phyloP scores from a whole-genome alignment of 2,113 vertebrate genomes.

The Naja naja region DNA sequence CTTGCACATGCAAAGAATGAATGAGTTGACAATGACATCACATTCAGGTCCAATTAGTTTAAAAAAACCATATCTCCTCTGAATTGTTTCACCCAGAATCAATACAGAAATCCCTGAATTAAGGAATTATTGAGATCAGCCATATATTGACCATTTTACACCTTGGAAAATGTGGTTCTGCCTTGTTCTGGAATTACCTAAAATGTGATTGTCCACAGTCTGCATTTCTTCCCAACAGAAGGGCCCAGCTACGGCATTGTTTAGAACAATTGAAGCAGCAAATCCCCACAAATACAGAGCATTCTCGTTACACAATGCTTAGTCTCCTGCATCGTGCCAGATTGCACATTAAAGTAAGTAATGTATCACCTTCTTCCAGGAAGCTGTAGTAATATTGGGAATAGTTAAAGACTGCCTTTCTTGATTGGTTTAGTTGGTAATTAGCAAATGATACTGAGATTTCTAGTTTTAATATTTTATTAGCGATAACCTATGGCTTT shows the following conservation, averaged over 20 bases:
- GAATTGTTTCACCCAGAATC: not conserved
- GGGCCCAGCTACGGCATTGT: conserved; percentile 86
- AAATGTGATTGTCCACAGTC: not conserved
- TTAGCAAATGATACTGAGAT: not conserved
- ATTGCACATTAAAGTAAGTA: conserved; percentile 86
- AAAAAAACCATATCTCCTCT: not conserved
- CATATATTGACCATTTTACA: not conserved
- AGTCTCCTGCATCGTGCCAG: conserved; percentile 86
- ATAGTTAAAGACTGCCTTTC: not conserved
- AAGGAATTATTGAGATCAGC: not conserved
- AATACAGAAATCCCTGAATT: not conserved
- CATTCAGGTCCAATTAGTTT: not conserved
- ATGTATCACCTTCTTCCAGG: not conserved
- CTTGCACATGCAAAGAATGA: not conserved
- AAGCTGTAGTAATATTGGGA: not conserved
- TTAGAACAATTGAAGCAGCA: conserved; percentile 92
- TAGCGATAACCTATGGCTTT: not conserved
- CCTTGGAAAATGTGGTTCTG: not conserved
- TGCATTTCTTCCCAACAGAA: conserved; percentile 61
- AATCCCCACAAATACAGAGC: conserved; percentile 80
- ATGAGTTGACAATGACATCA: not conserved
- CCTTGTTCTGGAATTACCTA: not conserved
- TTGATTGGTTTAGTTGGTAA: not conserved
- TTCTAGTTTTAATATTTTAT: not conserved
- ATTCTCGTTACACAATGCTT: conserved; percentile 82